Evolutionary conservation across 92 coral and sea anemone species (phyloP).

Genomic region (Umimayanthus kanabou): DNA sequence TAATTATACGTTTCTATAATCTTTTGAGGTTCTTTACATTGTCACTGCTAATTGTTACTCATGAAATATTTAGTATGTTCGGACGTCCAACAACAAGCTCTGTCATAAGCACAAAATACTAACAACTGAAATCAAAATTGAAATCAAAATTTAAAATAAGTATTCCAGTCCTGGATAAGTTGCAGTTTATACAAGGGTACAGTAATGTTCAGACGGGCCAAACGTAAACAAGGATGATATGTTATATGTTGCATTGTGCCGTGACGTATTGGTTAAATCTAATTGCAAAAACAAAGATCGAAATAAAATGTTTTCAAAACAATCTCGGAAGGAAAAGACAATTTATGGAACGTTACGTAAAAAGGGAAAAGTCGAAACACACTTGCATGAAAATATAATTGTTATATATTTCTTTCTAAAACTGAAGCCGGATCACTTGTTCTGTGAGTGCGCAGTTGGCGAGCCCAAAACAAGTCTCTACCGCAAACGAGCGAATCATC

Average conservation of each 20-base stretch:
- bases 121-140: neutral
- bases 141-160: neutral
- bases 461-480: too few species aligned
- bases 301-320: neutral
- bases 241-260: too few species aligned
- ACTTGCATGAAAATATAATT: too few species aligned
- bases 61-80: constrained; percentile 18
- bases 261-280: neutral
- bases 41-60: constrained; percentile 1
- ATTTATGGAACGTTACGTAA: too few species aligned
- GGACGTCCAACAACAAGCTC: neutral
- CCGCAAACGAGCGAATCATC: too few species aligned
- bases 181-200: too few species aligned
- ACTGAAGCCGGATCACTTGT: neutral
- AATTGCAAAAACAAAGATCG: neutral
- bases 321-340: neutral
- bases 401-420: too few species aligned
- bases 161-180: neutral
- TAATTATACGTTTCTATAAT: neutral
- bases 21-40: neutral
- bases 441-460: too few species aligned
- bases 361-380: too few species aligned
- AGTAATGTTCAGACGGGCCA: too few species aligned
- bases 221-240: too few species aligned
- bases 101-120: neutral